A percentile compares a stretch with the other conserved stretches of the same genome.
phyloP scores from a whole-genome alignment of 2,113 vertebrate species.

The Crocuta crocuta region DNA sequence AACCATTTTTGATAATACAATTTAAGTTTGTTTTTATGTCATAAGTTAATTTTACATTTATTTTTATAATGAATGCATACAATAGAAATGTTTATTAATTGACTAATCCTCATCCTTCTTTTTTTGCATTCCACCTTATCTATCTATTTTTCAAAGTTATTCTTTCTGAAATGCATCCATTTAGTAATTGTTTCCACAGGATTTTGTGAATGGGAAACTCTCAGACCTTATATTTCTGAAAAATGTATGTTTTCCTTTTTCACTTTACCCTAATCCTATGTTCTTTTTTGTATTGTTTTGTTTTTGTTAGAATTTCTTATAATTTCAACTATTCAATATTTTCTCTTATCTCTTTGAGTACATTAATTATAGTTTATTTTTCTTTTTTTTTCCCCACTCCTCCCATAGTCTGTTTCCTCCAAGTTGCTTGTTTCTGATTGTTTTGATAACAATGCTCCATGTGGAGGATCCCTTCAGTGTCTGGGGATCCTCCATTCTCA shows the following conservation, averaged over 20 bases:
- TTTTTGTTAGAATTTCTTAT: background rate
- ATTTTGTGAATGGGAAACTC: background rate
- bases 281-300: background rate
- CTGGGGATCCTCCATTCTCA: background rate
- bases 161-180: background rate
- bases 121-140: background rate
- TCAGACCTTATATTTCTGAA: background rate
- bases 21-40: background rate
- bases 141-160: background rate
- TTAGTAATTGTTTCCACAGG: background rate
- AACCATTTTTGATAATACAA: background rate
- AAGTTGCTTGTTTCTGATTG: background rate
- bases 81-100: background rate
- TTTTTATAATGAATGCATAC: background rate
- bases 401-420: background rate
- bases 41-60: background rate
- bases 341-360: constrained; percentile 1
- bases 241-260: background rate
- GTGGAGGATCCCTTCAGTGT: background rate
- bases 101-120: background rate
- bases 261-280: background rate
- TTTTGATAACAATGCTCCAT: background rate
- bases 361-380: background rate
- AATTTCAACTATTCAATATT: background rate
- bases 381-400: background rate